Conservation (phyloP, 1,140 invertebrate species). For the Drosophila auraria region DNA sequence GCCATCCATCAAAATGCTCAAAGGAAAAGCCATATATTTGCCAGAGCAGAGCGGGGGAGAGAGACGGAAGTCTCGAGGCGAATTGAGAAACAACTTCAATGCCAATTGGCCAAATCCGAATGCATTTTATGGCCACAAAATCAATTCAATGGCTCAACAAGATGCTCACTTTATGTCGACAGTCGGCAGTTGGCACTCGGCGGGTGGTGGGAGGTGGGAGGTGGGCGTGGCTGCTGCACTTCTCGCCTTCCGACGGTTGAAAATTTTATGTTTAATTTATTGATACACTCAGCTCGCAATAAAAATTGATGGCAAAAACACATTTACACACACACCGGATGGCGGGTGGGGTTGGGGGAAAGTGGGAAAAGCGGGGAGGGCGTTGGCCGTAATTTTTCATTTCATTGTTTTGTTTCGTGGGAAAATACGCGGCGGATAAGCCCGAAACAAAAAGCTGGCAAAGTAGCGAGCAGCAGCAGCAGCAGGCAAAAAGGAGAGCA, state of each 20-base stretch:
- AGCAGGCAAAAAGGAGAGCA: conserved; percentile 35
- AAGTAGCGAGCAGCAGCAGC: conserved; percentile 47
- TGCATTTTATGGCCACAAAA: conserved; percentile 65
- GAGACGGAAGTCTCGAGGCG: conserved; percentile 13
- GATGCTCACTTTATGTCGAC: conserved; percentile 38
- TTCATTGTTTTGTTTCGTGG: conserved; percentile 77
- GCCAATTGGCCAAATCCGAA: conserved; percentile 57
- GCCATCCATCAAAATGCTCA: conserved; percentile 44
- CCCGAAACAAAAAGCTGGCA: conserved; percentile 58
- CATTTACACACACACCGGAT: conserved; percentile 64
- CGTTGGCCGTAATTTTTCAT: conserved; percentile 77
- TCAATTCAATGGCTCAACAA: conserved; percentile 65
- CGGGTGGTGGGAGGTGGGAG: not conserved
- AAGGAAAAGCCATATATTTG: conserved; percentile 4
- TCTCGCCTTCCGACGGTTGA: conserved; percentile 20
- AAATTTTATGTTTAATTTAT: conserved; percentile 80
- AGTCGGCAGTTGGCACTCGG: not conserved
- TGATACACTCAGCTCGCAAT: conserved; percentile 81
- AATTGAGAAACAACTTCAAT: conserved; percentile 52
- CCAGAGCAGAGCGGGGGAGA: not conserved
- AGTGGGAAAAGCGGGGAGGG: not conserved
- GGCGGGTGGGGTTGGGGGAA: not conserved
- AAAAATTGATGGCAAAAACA: conserved; percentile 82
- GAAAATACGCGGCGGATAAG: conserved; percentile 71
- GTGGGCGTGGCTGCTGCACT: conserved; percentile 39